Conservation (phyloP, 2,888 invertebrate genomes). For the Drosophila gaucha region DNA sequence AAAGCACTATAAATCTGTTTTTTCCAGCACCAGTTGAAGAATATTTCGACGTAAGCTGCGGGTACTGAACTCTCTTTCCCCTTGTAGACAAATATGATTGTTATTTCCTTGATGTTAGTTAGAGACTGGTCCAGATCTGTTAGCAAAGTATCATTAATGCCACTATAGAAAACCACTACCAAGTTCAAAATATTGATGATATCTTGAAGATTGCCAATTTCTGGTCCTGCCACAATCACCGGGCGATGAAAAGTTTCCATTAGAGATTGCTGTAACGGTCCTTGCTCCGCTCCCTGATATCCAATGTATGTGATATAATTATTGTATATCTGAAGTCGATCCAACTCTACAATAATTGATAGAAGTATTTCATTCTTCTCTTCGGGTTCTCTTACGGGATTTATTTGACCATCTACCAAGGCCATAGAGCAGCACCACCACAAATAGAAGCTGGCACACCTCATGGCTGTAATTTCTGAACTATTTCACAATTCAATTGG, state of each 20-base stretch:
- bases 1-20: neutral
- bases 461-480: conserved; percentile 1
- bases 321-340: neutral
- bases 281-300: neutral
- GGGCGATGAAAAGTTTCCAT: conserved; percentile 18
- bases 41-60: neutral
- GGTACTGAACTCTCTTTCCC: neutral
- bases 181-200: neutral
- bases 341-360: neutral
- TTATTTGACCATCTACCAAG: conserved; percentile 1
- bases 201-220: neutral
- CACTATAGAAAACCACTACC: neutral
- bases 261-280: neutral
- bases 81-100: conserved; percentile 6
- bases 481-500: neutral
- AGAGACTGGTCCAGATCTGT: neutral
- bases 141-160: neutral
- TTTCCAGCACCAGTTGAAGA: conserved; percentile 23
- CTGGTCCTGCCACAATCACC: conserved; percentile 7
- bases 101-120: neutral
- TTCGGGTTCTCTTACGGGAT: neutral
- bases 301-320: conserved; percentile 9
- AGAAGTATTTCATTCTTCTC: conserved; percentile 3
- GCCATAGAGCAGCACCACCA: conserved; percentile 6
- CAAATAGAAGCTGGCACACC: neutral